These are phyloP conservation scores for Uria lomvia DNA, from an alignment of 2,113 vertebrate genomes.

Conservation along the genomic window DNA sequence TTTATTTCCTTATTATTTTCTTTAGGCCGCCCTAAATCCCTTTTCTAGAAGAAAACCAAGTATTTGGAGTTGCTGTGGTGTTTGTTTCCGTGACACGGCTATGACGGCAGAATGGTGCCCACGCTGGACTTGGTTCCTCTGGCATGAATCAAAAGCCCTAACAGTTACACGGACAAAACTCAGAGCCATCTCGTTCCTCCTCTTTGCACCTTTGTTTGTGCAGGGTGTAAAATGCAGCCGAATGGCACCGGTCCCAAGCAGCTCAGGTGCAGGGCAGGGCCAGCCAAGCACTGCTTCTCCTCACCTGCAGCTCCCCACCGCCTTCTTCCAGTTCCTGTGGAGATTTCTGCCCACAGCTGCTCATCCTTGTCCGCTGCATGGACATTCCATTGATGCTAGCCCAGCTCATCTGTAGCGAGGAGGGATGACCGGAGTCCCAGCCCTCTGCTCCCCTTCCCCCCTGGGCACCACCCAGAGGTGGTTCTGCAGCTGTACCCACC, in stretches of 20 bases:
- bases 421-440: background rate
- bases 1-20: background rate
- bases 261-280: background rate
- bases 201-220: background rate
- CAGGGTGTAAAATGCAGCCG: background rate
- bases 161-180: background rate
- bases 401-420: background rate
- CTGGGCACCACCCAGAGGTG: background rate
- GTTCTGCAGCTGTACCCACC: background rate
- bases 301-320: background rate
- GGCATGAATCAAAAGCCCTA: background rate
- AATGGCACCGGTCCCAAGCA: background rate
- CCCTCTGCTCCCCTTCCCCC: background rate
- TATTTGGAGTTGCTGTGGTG: background rate
- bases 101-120: background rate
- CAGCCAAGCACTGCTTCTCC: background rate
- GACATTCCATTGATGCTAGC: background rate
- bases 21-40: background rate
- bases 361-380: fast-evolving
- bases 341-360: background rate
- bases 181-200: fast-evolving
- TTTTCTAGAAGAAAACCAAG: background rate
- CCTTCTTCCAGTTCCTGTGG: background rate
- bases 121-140: background rate
- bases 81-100: background rate